Evolutionary conservation across 2,888 invertebrate genomes (phyloP), one percentile per base, ranked within the genome.

Genomic region (Coelopa pilipes): DNA sequence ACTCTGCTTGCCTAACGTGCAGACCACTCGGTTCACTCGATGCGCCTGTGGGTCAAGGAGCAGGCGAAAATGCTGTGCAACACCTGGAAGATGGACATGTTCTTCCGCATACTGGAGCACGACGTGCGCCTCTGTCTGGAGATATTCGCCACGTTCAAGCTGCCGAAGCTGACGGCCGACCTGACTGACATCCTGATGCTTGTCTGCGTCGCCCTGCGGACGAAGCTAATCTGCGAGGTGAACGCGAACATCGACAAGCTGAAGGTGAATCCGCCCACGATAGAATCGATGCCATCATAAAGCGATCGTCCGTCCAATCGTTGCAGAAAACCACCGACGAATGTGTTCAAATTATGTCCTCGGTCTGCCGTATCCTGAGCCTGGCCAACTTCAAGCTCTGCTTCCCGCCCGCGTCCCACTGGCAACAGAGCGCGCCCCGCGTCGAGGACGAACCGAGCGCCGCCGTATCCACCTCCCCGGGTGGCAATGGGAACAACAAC

Each of bases 1-100:
- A 34, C 34, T 15, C n/a, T 57, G 19, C 15, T 72, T n/a, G n/a
- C n/a, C n/a, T n/a, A n/a, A n/a, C n/a, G n/a, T 73, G 12, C 83
- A 93, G 94, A 94, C 88, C 94, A 94, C 82, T 93, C 94, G 0
- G 90, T 94, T 57, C 95, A 95, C 83, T 93, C 93, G 0, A 93
- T 92, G 83, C 90, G 94, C 50, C 88, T 94, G 10, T 95, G 95
- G 95, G 92, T 93, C 57, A 88, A 92, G 63, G 91, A 92, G 21
- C 93, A 93, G 84, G 92, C 93, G 0, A 92, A 93, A 75, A 89
- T 92, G 72, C 88, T 94, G 15, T 93, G 93, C 11, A 93, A 93
- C 77, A 89, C 89, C 69, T 95, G 95, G 95, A 90, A 92, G 76
- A 92, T 94, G 87, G 90, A 91, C 76, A 91, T 91, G 62, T 94